Conservation (phyloP, 2,797 vertebrate genomes). For the Craterocephalus amniculus region DNA sequence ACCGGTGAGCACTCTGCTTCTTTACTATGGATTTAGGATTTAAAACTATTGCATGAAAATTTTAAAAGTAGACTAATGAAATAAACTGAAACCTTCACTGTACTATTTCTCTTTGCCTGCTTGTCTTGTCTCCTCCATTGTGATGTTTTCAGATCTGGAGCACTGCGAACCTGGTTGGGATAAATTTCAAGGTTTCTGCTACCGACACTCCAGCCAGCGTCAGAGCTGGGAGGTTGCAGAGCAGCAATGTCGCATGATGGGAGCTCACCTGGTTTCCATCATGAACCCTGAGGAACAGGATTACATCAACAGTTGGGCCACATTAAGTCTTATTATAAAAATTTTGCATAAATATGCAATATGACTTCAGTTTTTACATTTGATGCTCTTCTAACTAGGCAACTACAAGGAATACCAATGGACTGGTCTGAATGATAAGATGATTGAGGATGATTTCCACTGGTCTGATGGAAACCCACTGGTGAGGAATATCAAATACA, state of each 20-base stretch:
- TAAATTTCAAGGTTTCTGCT: conserved; percentile 93
- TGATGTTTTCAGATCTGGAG: conserved; percentile 81
- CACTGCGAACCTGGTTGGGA: conserved; percentile 90
- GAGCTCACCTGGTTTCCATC: conserved; percentile 91
- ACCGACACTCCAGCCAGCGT: conserved; percentile 88
- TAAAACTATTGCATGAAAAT: not conserved
- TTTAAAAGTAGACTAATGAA: not conserved
- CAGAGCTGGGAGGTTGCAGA: conserved; percentile 95
- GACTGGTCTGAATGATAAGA: conserved; percentile 94
- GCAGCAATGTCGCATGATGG: conserved; percentile 86
- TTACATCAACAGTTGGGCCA: conserved; percentile 89
- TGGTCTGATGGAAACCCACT: conserved; percentile 94
- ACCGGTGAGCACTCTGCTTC: conserved; percentile 80
- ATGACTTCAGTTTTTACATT: not conserved
- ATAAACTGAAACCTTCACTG: not conserved
- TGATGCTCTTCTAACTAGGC: conserved; percentile 71
- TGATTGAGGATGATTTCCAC: conserved; percentile 93
- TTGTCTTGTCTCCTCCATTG: conserved; percentile 12
- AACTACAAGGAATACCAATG: conserved; percentile 94
- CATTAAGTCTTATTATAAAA: not conserved
- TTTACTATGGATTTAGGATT: not conserved
- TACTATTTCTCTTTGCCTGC: not conserved
- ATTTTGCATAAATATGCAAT: not conserved
- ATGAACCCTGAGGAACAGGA: conserved; percentile 92
- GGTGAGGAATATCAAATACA: conserved; percentile 80